Evolutionary conservation across 2,888 invertebrate species (phyloP).

Genomic region (Acleris literana): DNA sequence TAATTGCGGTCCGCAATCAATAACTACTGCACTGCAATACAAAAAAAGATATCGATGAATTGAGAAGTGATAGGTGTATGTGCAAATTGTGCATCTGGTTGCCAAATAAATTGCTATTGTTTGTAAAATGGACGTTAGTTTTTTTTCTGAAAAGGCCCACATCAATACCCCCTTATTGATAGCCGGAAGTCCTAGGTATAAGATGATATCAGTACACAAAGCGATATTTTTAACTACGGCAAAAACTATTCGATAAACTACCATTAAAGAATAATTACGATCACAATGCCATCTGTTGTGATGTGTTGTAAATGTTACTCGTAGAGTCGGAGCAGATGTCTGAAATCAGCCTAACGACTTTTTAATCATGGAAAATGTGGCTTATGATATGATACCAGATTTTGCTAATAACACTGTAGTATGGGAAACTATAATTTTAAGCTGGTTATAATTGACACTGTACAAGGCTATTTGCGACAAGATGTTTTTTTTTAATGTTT

Average conservation of each 20-base stretch:
- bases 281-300: conserved; percentile 1
- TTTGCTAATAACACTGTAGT: conserved; percentile 27
- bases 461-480: neutral
- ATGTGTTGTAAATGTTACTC: conserved; percentile 1
- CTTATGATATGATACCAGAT: conserved; percentile 18
- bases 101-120: no score
- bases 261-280: conserved; percentile 2
- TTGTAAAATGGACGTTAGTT: no score
- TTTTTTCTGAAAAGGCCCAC: no score
- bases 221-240: no score
- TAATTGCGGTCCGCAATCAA: no score
- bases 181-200: no score
- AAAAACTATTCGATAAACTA: neutral
- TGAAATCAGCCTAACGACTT: conserved; percentile 52
- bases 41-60: no score
- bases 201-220: no score
- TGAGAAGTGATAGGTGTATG: no score
- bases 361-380: conserved; percentile 51
- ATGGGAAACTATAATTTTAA: conserved; percentile 12
- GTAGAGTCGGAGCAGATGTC: neutral
- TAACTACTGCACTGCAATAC: no score
- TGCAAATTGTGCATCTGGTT: no score
- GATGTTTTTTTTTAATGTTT: neutral
- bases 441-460: conserved; percentile 9
- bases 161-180: no score